Base-by-base conservation (phyloP, 2,797 vertebrate species). In the Poecilia velifera region DNA sequence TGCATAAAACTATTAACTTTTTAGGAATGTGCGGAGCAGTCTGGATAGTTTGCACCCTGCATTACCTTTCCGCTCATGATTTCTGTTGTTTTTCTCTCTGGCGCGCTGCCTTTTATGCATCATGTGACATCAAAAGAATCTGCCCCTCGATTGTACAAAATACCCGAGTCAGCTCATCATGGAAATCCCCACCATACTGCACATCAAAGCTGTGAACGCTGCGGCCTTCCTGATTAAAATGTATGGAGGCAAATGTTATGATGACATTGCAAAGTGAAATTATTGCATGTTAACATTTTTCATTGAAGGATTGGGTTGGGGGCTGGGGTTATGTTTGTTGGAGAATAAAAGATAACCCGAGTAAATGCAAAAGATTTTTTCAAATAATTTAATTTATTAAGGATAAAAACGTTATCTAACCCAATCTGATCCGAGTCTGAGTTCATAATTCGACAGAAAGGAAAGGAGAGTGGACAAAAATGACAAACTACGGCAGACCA, bases 111-210 rank as follows among this genome's bases (percentile, higher is more conserved):
- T 93, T 93, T 93, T 91, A 91, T 91, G 89, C 86, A 76, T 90
- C 90, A 89, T 89, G 90, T 91, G 89, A 88, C 88, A 82, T 81
- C 76, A 82, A 90, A 90, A 88, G 88, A 88, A 92, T 92, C 76
- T 82, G 84, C 57, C 74, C 39, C 73, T 74, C 88, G 46, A 78
- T 90, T 90, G 90, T 87, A 87, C 59, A 34, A 85, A 93, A 90
- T 77, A 9, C 28, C 82, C 8, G 88, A 89, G 89, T 93, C 88
- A 90, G 92, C 92, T 73, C 66, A 86, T 80, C 79, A 25, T 78
- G 28, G 76, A 74, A 47, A 82, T 80, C 82, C 55, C 73, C 45
- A 59, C 84, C 79, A 78, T 78, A 72, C 82, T 77, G 57, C 68
- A 76, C 80, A 77, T 88, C 77, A 76, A 76, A 62, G 82, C 84